Conservation (phyloP, 2,888 invertebrate genomes). For the Camponotus fellah region DNA sequence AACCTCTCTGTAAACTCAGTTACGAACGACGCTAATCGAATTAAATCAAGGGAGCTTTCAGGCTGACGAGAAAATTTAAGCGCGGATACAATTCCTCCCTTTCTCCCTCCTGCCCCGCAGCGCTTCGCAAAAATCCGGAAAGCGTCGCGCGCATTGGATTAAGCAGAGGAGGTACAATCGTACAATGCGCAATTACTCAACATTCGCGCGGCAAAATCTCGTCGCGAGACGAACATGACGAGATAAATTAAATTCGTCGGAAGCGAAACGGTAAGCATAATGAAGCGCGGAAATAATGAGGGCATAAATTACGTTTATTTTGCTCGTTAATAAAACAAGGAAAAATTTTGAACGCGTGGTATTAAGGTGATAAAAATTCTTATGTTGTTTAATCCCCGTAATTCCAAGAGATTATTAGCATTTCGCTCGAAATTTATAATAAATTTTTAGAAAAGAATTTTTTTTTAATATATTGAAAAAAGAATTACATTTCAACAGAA, state of each 20-base stretch:
- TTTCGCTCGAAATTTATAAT: background rate
- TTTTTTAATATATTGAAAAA: background rate
- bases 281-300: slow-evolving; percentile 13
- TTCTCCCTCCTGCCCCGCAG: background rate
- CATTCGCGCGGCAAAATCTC: slow-evolving; percentile 26
- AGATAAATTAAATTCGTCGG: slow-evolving; percentile 28
- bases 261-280: slow-evolving; percentile 11
- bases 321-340: background rate
- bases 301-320: slow-evolving; percentile 4
- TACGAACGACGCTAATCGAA: slow-evolving; percentile 54
- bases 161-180: slow-evolving; percentile 14
- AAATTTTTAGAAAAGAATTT: background rate
- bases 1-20: slow-evolving; percentile 46
- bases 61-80: slow-evolving; percentile 49
- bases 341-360: background rate
- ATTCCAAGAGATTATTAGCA: background rate
- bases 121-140: slow-evolving; percentile 37
- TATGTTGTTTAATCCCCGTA: background rate
- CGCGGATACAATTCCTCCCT: slow-evolving; percentile 27
- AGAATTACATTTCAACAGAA: background rate
- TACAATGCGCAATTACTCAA: slow-evolving; percentile 40
- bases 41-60: slow-evolving; percentile 53
- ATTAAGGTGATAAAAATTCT: slow-evolving; percentile 7
- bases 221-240: background rate
- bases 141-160: slow-evolving; percentile 8